Evolutionary conservation across 2,797 vertebrate species (phyloP).

Genomic region (Balearica regulorum): DNA sequence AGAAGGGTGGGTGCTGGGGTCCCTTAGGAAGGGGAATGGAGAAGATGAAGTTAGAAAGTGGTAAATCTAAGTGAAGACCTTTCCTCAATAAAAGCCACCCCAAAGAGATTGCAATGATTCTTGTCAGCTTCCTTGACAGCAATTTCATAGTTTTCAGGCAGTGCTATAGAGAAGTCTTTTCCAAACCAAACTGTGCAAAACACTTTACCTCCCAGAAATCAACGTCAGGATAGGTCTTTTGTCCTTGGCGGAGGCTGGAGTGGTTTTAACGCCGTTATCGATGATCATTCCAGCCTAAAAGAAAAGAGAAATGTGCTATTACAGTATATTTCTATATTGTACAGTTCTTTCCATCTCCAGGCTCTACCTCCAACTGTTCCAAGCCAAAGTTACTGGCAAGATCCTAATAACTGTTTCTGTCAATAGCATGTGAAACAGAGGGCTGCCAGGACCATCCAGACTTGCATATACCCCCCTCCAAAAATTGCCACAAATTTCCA

Average conservation of each 20-base stretch:
- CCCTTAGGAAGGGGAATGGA: neutral
- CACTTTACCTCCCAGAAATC: conserved; percentile 87
- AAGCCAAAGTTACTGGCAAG: neutral
- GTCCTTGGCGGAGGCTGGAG: conserved; percentile 89
- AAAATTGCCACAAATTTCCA: neutral
- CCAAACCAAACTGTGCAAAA: neutral
- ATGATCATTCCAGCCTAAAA: conserved; percentile 94
- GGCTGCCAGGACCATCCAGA: neutral
- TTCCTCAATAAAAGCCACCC: neutral
- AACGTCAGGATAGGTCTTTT: conserved; percentile 92
- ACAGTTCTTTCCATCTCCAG: neutral
- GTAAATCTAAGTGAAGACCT: neutral
- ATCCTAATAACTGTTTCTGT: neutral
- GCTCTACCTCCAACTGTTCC: neutral
- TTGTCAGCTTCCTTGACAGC: neutral
- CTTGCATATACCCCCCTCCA: too few species aligned
- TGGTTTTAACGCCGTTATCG: conserved; percentile 95
- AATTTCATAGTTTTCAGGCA: neutral
- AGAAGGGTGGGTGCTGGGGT: neutral
- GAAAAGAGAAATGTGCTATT: neutral
- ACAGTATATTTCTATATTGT: neutral
- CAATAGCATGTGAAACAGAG: neutral
- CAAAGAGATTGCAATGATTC: neutral
- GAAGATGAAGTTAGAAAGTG: neutral
- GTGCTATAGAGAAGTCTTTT: neutral